These are phyloP conservation scores for Chitala chitala DNA, from an alignment of 2,113 vertebrate genomes.

Conservation along the genomic window DNA sequence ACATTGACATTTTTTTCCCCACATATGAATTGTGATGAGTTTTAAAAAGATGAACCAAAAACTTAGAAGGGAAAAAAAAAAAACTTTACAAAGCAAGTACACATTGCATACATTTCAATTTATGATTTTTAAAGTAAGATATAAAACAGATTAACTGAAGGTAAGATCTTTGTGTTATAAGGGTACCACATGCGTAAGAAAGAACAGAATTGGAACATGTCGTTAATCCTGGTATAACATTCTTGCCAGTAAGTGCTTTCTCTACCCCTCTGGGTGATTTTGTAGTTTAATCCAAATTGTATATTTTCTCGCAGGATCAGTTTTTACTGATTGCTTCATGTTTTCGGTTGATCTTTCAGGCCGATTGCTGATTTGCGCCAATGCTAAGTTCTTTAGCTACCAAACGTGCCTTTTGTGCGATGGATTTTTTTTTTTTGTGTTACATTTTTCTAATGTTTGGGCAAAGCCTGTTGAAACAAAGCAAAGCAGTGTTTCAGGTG, in stretches of 20 bases:
- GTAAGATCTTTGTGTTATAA: background rate
- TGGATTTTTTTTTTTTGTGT: no score
- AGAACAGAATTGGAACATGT: no score
- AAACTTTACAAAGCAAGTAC: no score
- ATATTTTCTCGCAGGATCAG: background rate
- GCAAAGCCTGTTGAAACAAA: slow-evolving; percentile 26
- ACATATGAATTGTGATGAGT: background rate
- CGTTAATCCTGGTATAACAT: no score
- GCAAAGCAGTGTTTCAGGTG: no score
- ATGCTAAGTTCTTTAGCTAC: background rate
- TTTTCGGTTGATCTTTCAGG: background rate
- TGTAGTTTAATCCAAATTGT: background rate
- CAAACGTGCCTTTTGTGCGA: slow-evolving; percentile 48
- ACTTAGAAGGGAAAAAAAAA: background rate
- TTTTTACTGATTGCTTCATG: background rate
- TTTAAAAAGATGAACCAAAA: background rate
- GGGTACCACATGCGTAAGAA: background rate
- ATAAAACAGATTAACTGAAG: background rate
- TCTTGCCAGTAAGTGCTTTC: background rate
- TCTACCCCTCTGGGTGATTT: background rate
- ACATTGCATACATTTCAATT: background rate
- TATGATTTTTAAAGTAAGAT: background rate
- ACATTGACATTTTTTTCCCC: background rate
- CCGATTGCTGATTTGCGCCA: background rate
- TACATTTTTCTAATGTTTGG: slow-evolving; percentile 30